Evolutionary conservation across 1,140 invertebrate species (phyloP), one percentile per base, ranked within the genome.

Genomic region (Bombus consobrinus): DNA sequence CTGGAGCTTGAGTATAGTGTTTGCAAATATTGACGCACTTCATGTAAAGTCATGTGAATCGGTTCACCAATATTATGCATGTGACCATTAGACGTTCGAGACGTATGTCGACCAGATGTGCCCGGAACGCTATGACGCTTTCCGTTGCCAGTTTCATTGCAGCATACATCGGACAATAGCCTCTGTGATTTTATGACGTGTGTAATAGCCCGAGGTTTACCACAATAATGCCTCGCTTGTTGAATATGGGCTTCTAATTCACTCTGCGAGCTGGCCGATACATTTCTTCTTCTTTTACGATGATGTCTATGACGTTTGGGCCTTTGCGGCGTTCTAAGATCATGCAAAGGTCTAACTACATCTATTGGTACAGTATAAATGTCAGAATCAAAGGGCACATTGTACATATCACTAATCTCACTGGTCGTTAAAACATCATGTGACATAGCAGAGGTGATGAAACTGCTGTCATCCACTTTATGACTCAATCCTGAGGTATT

Each of bases 311-410:
- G 95, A 41, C 96, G 95, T 92, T 96, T 97, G 13, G 96, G 96
- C 90, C 96, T 95, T 62, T 96, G 93, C 90, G 95, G 93, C 15
- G 94, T 94, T 57, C 93, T 90, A 18, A 95, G 87, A 69, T 95
- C 92, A 39, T 94, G 95, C 73, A 96, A 94, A 87, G 96, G 96
- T 89, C 96, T 94, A 10, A 98, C 96, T 91, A 97, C 97, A 93
- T 98, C 97, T 69, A 98, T 97, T 37, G 98, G 98, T 68, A 98
- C 96, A 10, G 97, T 97, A 91, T 98, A 98, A 87, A 98, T 98
- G 91, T 98, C 98, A 91, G 97, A 98, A 88, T 98, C 97, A 88
- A 98, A 97, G 68, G 97, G 97, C 68, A 98, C 97, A 94, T 97
- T 98, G 92, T 98, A 98, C 95, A 98, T 97, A 92, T 98, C 97